phyloP scores from a whole-genome alignment of 2,113 vertebrate species.

The Columbina picui region DNA sequence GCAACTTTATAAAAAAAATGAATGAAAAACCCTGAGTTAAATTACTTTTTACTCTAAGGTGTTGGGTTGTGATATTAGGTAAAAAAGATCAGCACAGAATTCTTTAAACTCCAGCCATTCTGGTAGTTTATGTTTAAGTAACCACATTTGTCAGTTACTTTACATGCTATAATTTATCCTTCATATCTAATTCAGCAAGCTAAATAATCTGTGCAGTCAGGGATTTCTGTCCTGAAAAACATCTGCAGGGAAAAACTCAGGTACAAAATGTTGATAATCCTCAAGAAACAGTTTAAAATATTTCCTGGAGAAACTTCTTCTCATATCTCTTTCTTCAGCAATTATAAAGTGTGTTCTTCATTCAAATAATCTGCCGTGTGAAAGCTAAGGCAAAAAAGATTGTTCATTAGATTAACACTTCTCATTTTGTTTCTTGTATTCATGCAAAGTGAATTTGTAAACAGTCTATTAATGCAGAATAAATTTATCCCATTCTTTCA shows the following conservation, averaged over 20 bases:
- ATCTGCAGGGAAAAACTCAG: not conserved
- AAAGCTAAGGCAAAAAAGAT: not conserved
- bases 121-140: not conserved
- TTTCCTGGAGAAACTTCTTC: not conserved
- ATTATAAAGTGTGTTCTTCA: not conserved
- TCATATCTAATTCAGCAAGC: not conserved
- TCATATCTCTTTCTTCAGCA: not conserved
- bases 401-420: not conserved
- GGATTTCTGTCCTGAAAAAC: not conserved
- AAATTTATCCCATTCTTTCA: not conserved
- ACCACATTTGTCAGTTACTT: not conserved
- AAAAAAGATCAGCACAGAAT: not conserved
- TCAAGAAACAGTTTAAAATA: not conserved
- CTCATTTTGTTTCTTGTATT: not conserved
- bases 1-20: not conserved
- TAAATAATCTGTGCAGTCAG: not conserved
- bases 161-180: not conserved
- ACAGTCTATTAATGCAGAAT: not conserved
- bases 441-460: not conserved
- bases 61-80: not conserved
- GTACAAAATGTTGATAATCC: not conserved
- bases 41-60: not conserved
- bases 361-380: not conserved
- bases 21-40: not conserved
- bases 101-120: not conserved